Evolutionary conservation across 1,140 invertebrate genomes (phyloP), one percentile per base, ranked within the genome.

Genomic region (Battus philenor): DNA sequence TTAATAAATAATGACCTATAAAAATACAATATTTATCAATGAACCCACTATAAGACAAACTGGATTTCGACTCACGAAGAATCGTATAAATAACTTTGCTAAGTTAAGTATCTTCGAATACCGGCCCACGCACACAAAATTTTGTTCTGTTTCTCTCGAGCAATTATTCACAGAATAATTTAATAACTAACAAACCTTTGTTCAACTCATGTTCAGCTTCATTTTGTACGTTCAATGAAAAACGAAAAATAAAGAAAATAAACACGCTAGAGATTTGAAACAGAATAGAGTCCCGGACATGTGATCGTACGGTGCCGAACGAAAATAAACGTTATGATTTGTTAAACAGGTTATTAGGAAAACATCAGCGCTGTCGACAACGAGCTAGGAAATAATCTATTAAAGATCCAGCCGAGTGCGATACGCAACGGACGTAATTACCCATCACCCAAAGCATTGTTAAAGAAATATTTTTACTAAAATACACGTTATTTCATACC

Each of bases 301-400:
- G 77, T 78, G 77, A 81, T 81, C 68, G 70, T 68, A 75, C 66
- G 66, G 70, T 67, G 60, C 65, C 48, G 56, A 82, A 76, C 62
- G 53, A 79, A 79, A 82, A 79, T 82, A 82, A 82, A 82, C 73
- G 61, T 72, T 76, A 79, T 79, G 66, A 81, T 77, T 82, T 76
- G 71, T 74, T 76, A 68, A 70, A 77, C 73, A 68, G 68, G 63
- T 82, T 79, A 82, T 82, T 82, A 76, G 68, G 62, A 76, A 72
- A 79, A 76, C 75, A 77, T 72, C 58, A 61, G 54, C 39, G 64
- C 59, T 62, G 65, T 68, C 56, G 67, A 68, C 57, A 59, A 51
- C 47, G 15, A 62, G 54, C 54, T 57, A 66, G 58, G 58, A 68
- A 65, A 59, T 68, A 61, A 70, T 61, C 56, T 68, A 60, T 62